A percentile compares a stretch with the other conserved stretches of the same genome.
phyloP scores from a whole-genome alignment of 2,113 vertebrate species.

The Fregata magnificens region DNA sequence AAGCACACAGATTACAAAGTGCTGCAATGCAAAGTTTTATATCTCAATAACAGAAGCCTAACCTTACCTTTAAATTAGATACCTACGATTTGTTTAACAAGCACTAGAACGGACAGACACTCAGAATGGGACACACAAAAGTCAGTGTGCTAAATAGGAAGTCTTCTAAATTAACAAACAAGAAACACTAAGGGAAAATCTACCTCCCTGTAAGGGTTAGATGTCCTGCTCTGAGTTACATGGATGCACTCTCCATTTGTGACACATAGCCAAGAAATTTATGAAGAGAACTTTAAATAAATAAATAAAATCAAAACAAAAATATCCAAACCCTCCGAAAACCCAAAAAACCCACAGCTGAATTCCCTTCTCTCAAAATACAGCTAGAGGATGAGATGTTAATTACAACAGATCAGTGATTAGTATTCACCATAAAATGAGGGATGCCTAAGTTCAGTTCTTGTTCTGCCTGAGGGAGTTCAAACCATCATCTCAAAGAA shows the following conservation, averaged over 20 bases:
- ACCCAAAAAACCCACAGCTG: accelerated
- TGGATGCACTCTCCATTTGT: neutral
- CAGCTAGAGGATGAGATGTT: neutral
- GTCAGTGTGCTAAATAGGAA: neutral
- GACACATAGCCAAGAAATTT: neutral
- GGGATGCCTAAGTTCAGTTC: neutral
- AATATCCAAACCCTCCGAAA: accelerated
- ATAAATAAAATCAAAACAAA: neutral
- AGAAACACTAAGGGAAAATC: neutral
- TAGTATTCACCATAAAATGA: neutral
- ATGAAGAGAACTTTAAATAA: neutral
- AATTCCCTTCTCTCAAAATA: neutral
- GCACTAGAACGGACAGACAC: neutral
- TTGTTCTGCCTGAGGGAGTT: neutral
- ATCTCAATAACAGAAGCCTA: neutral
- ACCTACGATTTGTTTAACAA: neutral
- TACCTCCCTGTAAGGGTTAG: neutral
- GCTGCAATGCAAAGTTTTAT: neutral
- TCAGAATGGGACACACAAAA: neutral
- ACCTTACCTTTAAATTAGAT: neutral
- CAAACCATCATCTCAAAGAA: neutral
- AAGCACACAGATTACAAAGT: neutral
- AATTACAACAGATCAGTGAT: neutral
- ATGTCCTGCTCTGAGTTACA: neutral
- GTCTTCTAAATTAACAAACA: neutral